phyloP scores from a whole-genome alignment of 2,888 invertebrate species.

The Drosophila kokeensis region DNA sequence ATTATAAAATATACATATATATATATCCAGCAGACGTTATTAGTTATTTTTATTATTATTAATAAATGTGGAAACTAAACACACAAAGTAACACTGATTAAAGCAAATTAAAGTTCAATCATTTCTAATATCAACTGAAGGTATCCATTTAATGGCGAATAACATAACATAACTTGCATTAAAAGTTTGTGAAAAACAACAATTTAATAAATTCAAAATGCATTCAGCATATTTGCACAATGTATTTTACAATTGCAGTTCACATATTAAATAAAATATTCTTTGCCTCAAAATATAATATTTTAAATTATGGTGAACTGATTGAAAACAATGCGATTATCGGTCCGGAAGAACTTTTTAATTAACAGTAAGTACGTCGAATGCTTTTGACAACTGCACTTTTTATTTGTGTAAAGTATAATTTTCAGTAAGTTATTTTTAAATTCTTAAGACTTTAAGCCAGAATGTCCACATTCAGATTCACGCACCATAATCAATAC shows the following conservation, averaged over 20 bases:
- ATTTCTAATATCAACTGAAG: not conserved
- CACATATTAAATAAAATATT: not conserved
- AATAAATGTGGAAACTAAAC: not conserved
- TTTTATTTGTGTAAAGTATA: not conserved
- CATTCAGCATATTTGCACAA: not conserved
- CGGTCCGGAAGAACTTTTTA: not conserved
- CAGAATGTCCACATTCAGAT: not conserved
- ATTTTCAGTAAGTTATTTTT: not conserved
- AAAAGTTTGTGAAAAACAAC: not conserved
- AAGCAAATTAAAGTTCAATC: not conserved
- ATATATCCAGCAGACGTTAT: not conserved
- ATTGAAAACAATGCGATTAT: not conserved
- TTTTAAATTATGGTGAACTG: not conserved
- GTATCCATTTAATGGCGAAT: not conserved
- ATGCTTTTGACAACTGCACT: not conserved
- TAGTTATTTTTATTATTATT: not conserved
- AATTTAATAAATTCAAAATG: no score
- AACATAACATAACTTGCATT: not conserved
- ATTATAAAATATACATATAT: not conserved
- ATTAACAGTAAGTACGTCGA: not conserved
- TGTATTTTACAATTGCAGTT: not conserved
- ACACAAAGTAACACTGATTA: not conserved
- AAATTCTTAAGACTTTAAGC: not conserved
- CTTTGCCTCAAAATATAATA: not conserved
- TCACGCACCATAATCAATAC: constrained; percentile 67